Conservation (phyloP, 2,797 vertebrate species). For the Geotrypetes seraphini region DNA sequence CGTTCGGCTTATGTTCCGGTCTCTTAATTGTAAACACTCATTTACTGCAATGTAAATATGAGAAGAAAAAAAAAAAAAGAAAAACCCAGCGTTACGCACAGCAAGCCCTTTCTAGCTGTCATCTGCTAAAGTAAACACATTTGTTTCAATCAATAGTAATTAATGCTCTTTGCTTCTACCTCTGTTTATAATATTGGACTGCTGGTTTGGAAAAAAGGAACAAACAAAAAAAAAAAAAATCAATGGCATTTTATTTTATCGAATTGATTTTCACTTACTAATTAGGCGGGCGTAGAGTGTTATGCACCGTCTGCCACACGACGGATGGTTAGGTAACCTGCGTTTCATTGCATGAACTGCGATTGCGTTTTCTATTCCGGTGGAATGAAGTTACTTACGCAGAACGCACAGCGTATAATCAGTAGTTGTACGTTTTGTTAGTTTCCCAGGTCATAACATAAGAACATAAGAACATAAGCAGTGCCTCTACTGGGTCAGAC, state of each 20-base stretch:
- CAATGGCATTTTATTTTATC: background rate
- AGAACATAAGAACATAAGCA: too few relatives aligned
- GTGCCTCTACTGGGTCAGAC: too few relatives aligned
- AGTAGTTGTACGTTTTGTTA: too few relatives aligned
- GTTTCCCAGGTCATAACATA: too few relatives aligned
- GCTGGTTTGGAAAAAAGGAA: background rate
- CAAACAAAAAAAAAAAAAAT: background rate
- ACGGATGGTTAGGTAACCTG: too few relatives aligned
- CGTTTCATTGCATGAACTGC: too few relatives aligned
- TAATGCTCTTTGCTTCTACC: rapidly evolving
- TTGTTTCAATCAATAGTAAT: constrained; percentile 12
- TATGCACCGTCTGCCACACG: rapidly evolving
- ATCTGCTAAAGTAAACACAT: background rate
- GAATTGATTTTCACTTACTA: background rate
- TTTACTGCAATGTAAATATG: rapidly evolving
- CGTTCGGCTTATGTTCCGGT: background rate
- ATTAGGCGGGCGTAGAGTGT: rapidly evolving
- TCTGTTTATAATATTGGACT: background rate
- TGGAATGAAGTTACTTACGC: too few relatives aligned
- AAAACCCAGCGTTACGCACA: rapidly evolving
- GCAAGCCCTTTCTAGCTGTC: background rate
- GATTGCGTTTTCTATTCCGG: too few relatives aligned
- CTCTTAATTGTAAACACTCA: background rate
- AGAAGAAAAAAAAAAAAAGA: too few relatives aligned
- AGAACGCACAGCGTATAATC: too few relatives aligned